Conservation (phyloP, 2,888 invertebrate species). For the Ichneumon xanthorius region DNA sequence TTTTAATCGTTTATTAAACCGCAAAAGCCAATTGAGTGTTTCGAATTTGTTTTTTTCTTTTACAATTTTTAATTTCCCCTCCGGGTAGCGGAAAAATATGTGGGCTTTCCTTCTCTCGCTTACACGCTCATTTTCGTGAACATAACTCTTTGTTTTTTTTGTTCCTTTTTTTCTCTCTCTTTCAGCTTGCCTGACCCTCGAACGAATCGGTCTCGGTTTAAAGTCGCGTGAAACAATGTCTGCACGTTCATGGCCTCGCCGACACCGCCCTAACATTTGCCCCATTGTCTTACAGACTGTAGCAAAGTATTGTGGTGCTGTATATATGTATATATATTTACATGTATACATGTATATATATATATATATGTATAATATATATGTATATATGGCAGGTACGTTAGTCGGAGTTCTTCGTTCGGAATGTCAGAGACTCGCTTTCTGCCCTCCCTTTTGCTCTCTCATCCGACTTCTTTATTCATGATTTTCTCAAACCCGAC, state of each 20-base stretch:
- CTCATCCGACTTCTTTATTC: conserved; percentile 69
- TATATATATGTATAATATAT: too few relatives aligned
- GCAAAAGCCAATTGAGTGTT: conserved; percentile 25
- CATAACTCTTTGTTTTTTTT: conserved; percentile 2
- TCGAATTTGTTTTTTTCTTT: background rate
- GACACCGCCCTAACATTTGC: conserved; percentile 66
- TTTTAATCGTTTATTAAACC: conserved; percentile 19
- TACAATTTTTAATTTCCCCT: conserved; percentile 25
- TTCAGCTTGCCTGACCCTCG: conserved; percentile 56
- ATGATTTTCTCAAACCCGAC: conserved; percentile 70
- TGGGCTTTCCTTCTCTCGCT: conserved; percentile 5
- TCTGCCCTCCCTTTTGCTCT: conserved; percentile 24
- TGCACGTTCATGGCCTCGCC: conserved; percentile 62
- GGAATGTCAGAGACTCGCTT: conserved; percentile 63
- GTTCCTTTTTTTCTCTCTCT: conserved; percentile 22
- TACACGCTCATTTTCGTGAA: background rate
- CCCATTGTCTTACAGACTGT: conserved; percentile 65
- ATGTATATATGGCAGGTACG: background rate
- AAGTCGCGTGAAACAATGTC: conserved; percentile 71
- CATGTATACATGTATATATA: too few relatives aligned
- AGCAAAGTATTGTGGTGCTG: conserved; percentile 26
- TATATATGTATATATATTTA: background rate
- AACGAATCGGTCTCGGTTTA: conserved; percentile 68
- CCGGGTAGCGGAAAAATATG: background rate
- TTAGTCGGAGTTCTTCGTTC: conserved; percentile 42